Percentiles rank a stretch among this genome's conserved stretches.
Conservation (phyloP, 1,140 invertebrate genomes). For the Megalopta genalis region DNA sequence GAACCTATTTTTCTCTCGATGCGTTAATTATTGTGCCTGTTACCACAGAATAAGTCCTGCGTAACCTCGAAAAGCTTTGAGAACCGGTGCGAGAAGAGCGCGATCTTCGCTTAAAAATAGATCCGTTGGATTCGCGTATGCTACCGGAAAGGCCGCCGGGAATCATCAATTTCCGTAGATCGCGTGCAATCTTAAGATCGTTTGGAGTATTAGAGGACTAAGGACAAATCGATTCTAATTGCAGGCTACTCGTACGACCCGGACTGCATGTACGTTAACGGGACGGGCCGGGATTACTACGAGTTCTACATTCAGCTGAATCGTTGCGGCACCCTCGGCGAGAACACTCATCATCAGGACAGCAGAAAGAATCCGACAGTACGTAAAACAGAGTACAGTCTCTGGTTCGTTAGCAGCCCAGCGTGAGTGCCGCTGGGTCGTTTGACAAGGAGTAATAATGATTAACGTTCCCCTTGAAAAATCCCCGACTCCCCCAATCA, state of each 20-base stretch:
- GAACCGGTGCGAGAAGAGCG: too few relatives aligned
- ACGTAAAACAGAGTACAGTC: conserved; percentile 69
- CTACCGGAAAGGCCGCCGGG: too few relatives aligned
- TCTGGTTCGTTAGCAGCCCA: conserved; percentile 29
- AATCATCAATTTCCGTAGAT: too few relatives aligned
- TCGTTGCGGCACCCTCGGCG: conserved; percentile 93
- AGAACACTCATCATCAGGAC: conserved; percentile 92
- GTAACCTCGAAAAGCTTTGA: too few relatives aligned
- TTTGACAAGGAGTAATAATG: conserved; percentile 53
- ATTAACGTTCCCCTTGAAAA: conserved; percentile 12
- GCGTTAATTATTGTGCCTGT: too few relatives aligned
- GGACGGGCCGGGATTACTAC: conserved; percentile 93
- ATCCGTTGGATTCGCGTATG: too few relatives aligned
- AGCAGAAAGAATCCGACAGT: conserved; percentile 92
- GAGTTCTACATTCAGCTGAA: conserved; percentile 96
- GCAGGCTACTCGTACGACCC: conserved; percentile 95
- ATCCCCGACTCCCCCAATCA: background rate
- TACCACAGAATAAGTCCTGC: too few relatives aligned
- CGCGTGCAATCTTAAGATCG: too few relatives aligned
- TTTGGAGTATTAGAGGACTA: too few relatives aligned
- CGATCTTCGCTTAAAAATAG: too few relatives aligned
- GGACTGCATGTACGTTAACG: conserved; percentile 97
- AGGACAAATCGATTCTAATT: conserved; percentile 73
- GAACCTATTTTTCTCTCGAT: too few relatives aligned
- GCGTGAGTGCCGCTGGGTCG: conserved; percentile 15